A percentile compares a stretch with the other conserved stretches of the same genome.
These are phyloP conservation scores for Caenorhabditis sp. DNA, from an alignment of 2,888 invertebrate genomes.

Conservation along the genomic window DNA sequence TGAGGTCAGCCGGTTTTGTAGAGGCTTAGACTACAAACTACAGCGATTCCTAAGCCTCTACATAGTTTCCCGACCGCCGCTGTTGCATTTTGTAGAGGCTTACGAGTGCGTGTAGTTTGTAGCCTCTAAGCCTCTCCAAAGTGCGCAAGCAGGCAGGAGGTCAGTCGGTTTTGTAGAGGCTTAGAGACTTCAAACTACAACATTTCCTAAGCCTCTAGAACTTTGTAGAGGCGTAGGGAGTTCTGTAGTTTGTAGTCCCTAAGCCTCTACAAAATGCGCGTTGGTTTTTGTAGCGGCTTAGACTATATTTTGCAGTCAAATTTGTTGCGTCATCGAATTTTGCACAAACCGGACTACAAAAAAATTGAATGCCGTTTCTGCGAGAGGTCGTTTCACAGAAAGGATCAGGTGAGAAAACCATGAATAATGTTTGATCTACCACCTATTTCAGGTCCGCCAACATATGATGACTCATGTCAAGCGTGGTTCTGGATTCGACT, in stretches of 20 bases:
- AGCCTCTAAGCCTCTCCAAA: background rate
- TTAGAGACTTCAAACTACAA: background rate
- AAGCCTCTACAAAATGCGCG: background rate
- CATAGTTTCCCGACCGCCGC: background rate
- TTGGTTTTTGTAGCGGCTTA: too few relatives aligned
- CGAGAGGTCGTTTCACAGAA: too few relatives aligned
- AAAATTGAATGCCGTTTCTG: too few relatives aligned
- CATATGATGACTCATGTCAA: too few relatives aligned
- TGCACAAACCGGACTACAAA: too few relatives aligned
- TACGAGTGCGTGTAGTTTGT: background rate
- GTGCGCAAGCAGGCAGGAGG: background rate
- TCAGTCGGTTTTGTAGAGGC: background rate
- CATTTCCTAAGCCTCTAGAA: background rate
- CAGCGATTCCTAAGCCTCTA: background rate
- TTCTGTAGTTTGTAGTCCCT: background rate
- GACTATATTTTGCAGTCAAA: too few relatives aligned
- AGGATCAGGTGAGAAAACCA: too few relatives aligned
- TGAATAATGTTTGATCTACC: too few relatives aligned
- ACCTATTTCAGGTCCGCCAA: too few relatives aligned
- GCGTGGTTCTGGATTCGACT: too few relatives aligned
- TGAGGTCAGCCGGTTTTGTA: background rate
- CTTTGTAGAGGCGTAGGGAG: background rate
- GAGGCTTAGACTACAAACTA: background rate
- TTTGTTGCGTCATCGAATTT: too few relatives aligned
- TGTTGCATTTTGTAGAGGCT: background rate